Base-by-base conservation (phyloP, 2,888 invertebrate genomes). In the Emmelina monodactyla region DNA sequence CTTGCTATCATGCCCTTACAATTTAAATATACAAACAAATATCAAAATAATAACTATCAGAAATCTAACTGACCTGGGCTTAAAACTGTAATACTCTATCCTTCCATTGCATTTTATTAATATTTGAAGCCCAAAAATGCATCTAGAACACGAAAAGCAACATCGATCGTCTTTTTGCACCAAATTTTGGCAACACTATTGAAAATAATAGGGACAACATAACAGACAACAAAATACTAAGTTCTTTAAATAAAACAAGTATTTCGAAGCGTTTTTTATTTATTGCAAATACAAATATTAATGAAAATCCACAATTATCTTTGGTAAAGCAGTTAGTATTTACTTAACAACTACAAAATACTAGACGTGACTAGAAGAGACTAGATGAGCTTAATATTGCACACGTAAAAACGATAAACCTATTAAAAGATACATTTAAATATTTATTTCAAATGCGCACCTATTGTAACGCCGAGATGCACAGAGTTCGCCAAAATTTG, bases 81-180 rank as follows among this genome's bases (percentile, higher is more conserved):
- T 41, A 39, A 25, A 25, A 38, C 37, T 44, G 46, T 43, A 28
- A 36, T 41, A 43, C 40, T 41, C 41, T 44, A 46, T 39, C 44
- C 43, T 45, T 46, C 39, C 46, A 45, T 37, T 39, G 37, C 29
- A 32, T 38, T 46, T 45, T 38, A 39, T 43, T 25, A 19, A 34
- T 16, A 38, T 53, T 56, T 51, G 44, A 62, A 68, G 62, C 66
- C 69, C 64, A 67, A 57, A 57, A 56, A 58, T 11, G 56, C 53
- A 65, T 65, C 68, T 67, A 68, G 47, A 62, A 62, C 40, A 54
- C 11, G n/a, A 25, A 25, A 25, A 25, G 25, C 25, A 25, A n/a
- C 53, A 64, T 62, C 71, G 64, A 61, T 70, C 75, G 76, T 78
- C 78, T 78, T 65, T 64, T 73, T 56, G 42, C 47, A 29, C 58